Percentiles rank a stretch among this genome's conserved stretches.
Evolutionary conservation across 2,113 vertebrate genomes (phyloP).

Genomic region (Rhodinocichla rosea): DNA sequence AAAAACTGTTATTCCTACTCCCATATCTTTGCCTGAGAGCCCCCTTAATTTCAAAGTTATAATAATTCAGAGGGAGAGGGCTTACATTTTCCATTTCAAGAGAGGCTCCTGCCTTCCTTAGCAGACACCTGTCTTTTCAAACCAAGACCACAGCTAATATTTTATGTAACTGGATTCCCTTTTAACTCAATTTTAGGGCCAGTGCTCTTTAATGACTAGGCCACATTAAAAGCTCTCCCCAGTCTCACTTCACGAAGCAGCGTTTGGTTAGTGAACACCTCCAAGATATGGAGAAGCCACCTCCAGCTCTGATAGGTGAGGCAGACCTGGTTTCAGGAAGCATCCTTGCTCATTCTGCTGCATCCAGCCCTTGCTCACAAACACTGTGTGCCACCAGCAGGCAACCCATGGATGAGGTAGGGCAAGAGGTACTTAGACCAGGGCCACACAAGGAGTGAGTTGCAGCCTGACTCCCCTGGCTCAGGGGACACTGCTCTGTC

Average conservation of each 20-base stretch:
- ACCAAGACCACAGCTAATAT: background rate
- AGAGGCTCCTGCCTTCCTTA: background rate
- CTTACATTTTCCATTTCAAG: background rate
- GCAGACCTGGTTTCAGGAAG: background rate
- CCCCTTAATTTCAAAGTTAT: background rate
- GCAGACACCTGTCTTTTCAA: background rate
- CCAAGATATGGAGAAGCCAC: background rate
- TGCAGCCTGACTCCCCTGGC: background rate
- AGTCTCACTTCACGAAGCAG: background rate
- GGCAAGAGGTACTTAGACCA: background rate
- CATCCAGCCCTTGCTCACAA: background rate
- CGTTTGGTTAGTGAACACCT: background rate
- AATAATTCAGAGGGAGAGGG: background rate
- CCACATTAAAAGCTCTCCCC: background rate
- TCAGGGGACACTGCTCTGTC: background rate
- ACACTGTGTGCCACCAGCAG: background rate
- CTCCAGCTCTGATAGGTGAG: background rate
- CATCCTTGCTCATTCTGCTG: background rate
- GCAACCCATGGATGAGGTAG: background rate
- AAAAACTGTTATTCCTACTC: background rate
- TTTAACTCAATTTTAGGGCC: background rate
- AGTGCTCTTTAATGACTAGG: background rate
- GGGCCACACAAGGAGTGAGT: background rate
- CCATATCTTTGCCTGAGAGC: background rate
- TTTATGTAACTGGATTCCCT: background rate